phyloP scores from a whole-genome alignment of 2,797 vertebrate species.

The Gymnothorax reevesii region DNA sequence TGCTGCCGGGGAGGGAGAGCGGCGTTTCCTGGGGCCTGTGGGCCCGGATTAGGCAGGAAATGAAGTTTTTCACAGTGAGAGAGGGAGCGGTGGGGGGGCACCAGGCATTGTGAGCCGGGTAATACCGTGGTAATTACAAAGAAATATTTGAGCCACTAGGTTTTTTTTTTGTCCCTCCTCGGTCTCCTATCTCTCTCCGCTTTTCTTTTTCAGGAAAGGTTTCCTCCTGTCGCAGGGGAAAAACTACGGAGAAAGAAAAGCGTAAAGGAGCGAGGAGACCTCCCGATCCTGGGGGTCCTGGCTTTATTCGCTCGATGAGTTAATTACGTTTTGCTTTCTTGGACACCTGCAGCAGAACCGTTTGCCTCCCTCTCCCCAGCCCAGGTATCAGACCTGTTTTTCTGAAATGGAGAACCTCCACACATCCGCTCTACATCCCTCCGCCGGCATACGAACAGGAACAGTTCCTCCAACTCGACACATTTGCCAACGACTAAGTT shows the following conservation, averaged over 20 bases:
- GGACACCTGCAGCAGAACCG: slow-evolving; percentile 4
- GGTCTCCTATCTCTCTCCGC: slow-evolving; percentile 45
- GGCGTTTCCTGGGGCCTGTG: slow-evolving; percentile 67
- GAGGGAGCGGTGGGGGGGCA: slow-evolving; percentile 66
- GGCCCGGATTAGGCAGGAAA: slow-evolving; percentile 83
- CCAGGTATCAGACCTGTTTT: background rate
- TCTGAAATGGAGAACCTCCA: background rate
- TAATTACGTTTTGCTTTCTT: slow-evolving; percentile 6
- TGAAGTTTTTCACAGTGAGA: slow-evolving; percentile 62
- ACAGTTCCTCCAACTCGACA: background rate
- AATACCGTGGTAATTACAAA: slow-evolving; percentile 80
- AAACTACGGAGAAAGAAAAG: slow-evolving; percentile 45
- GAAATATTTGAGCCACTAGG: slow-evolving; percentile 73
- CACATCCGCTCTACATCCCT: background rate
- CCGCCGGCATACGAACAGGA: background rate
- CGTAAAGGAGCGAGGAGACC: background rate
- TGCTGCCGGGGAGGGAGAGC: slow-evolving; percentile 72
- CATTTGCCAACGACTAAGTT: background rate
- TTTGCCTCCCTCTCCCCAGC: background rate
- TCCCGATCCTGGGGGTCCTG: background rate
- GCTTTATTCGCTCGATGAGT: slow-evolving; percentile 20
- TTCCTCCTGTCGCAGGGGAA: background rate
- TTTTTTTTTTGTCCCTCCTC: slow-evolving; percentile 53
- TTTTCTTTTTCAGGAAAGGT: slow-evolving; percentile 65
- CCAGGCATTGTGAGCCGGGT: slow-evolving; percentile 68